These are phyloP conservation scores for Ctenoplectra terminalis DNA, from an alignment of 1,140 invertebrate genomes.

Conservation along the genomic window DNA sequence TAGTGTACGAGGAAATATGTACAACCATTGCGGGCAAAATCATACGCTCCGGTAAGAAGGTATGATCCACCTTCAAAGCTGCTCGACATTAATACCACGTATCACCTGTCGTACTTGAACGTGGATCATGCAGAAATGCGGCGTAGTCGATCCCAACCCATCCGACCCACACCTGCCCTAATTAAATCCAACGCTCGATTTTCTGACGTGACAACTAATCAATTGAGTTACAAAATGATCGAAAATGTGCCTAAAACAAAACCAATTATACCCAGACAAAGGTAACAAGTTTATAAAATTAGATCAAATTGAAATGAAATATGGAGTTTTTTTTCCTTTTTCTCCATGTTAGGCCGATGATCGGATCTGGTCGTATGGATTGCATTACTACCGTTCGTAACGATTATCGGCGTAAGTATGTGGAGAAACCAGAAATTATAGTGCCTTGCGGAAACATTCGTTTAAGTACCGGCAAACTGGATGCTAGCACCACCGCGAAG, in stretches of 20 bases:
- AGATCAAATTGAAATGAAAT: background rate
- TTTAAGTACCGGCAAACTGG: slow-evolving; percentile 76
- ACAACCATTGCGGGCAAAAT: slow-evolving; percentile 84
- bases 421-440: slow-evolving; percentile 77
- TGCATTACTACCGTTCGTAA: slow-evolving; percentile 87
- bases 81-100: slow-evolving; percentile 84
- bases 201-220: slow-evolving; percentile 72
- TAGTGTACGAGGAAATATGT: slow-evolving; percentile 82
- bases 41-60: slow-evolving; percentile 81
- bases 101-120: slow-evolving; percentile 84
- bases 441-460: slow-evolving; percentile 80
- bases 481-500: slow-evolving; percentile 69
- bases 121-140: slow-evolving; percentile 70
- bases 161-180: slow-evolving; percentile 76
- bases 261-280: slow-evolving; percentile 72
- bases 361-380: slow-evolving; percentile 86
- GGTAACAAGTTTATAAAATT: slow-evolving; percentile 59
- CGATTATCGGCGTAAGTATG: slow-evolving; percentile 86
- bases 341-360: slow-evolving; percentile 39
- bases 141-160: slow-evolving; percentile 68
- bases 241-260: slow-evolving; percentile 69
- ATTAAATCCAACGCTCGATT: slow-evolving; percentile 71
- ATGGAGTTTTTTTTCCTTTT: slow-evolving; percentile 16
- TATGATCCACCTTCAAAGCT: slow-evolving; percentile 82
- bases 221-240: slow-evolving; percentile 73